Evolutionary conservation across 2,797 vertebrate species (phyloP).

Genomic region (Hirundo rustica): DNA sequence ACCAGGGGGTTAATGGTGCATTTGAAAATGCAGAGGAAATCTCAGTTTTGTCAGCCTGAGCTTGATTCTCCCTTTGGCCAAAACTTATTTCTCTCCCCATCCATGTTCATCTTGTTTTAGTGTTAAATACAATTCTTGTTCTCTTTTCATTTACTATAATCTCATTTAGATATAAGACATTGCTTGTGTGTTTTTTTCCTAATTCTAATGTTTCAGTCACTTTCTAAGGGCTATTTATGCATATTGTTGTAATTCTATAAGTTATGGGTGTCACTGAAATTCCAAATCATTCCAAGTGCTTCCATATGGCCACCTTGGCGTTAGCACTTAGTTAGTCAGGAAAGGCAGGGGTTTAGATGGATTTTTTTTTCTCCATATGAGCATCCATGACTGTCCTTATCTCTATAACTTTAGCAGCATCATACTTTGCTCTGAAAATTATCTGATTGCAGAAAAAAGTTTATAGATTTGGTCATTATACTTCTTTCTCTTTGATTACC

Average conservation of each 20-base stretch:
- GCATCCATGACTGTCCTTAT: neutral
- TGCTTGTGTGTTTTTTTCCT: neutral
- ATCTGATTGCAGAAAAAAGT: neutral
- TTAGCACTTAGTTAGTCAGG: neutral
- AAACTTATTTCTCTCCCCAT: neutral
- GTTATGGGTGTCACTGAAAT: neutral
- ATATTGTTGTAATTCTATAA: neutral
- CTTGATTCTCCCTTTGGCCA: neutral
- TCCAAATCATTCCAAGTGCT: neutral
- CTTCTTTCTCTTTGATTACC: constrained; percentile 3
- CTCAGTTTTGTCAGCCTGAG: fast-evolving
- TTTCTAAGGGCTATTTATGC: neutral
- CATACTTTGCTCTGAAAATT: neutral
- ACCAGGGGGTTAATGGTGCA: neutral
- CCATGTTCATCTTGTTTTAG: neutral
- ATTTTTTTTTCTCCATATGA: neutral
- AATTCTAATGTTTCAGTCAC: neutral
- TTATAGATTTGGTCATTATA: neutral
- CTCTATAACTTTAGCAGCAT: neutral
- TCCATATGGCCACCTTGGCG: neutral
- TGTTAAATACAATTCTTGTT: neutral
- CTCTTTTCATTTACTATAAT: neutral
- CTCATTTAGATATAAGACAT: neutral
- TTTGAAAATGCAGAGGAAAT: neutral
- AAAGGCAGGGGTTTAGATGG: neutral